Base-by-base conservation (phyloP, 2,113 vertebrate genomes). In the Phylloscopus whistleri region DNA sequence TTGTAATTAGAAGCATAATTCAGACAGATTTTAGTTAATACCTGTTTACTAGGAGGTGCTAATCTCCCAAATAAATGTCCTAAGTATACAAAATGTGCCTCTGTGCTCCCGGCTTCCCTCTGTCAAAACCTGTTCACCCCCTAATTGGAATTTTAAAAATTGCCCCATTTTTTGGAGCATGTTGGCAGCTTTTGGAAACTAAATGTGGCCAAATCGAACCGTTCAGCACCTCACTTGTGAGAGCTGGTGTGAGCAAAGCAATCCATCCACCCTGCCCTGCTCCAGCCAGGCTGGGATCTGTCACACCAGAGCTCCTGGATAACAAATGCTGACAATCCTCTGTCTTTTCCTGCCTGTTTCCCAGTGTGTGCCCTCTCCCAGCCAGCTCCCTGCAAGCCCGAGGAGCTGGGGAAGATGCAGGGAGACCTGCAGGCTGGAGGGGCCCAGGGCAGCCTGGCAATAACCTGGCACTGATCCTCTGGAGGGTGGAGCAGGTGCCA, bases 11-110 rank as follows among this genome's bases (percentile, higher is more conserved):
- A 84, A 90, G 43, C 91, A 96, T 96, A 91, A 95, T 91, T 96
- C 94, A 96, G 91, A 46, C 44, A 90, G 84, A 83, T 93, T 97
- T 96, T 93, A 94, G 89, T 94, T 96, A 90, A 96, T 96, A 75
- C 89, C 84, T 96, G 84, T 95, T 95, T 95, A 68, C 87, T 64
- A 60, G 72, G 82, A 94, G 91, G 93, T 87, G 53, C 88, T 96
- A 93, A 93, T 95, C 80, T 93, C 77, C 66, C 44, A 93, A 46
- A 90, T 64, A 95, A 90, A 84, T 95, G 33, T 68, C n/a, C 23
- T 18, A 58, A 43, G 77, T 56, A n/a, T 53, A 78, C 22, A 81
- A 84, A 93, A 86, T 31, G 7, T 77, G 46, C 35, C 44, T 86
- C 79, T 16, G 1, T 15, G 41, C 83, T 92, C 64, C 41, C n/a